Evolutionary conservation across 2,888 invertebrate species (phyloP).

Genomic region (Nomada fabriciana): DNA sequence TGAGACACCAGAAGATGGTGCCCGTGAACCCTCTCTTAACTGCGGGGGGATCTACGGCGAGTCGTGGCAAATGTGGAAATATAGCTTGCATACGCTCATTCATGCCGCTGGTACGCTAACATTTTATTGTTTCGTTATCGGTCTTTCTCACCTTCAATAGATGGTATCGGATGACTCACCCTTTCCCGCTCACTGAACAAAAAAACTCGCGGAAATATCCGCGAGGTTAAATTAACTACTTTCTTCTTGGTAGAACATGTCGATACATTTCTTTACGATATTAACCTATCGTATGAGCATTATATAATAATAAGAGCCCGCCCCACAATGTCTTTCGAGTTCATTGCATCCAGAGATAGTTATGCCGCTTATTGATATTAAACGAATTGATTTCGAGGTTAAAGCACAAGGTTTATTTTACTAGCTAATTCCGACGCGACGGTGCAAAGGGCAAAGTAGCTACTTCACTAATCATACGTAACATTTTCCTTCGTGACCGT

Average conservation of each 20-base stretch:
- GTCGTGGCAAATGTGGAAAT: conserved; percentile 36
- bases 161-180: conserved; percentile 76
- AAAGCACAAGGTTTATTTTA: conserved; percentile 36
- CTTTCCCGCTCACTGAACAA: conserved; percentile 74
- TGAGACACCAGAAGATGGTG: conserved; percentile 68
- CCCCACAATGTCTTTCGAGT: conserved; percentile 18
- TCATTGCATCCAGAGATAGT: conserved; percentile 3
- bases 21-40: conserved; percentile 55
- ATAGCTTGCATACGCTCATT: conserved; percentile 28
- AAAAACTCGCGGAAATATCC: conserved; percentile 42
- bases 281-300: conserved; percentile 36
- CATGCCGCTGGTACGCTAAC: conserved; percentile 39
- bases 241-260: conserved; percentile 6
- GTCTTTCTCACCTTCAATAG: conserved; percentile 57
- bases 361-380: conserved; percentile 25
- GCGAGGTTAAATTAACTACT: conserved; percentile 62
- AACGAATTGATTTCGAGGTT: conserved; percentile 59
- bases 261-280: conserved; percentile 13
- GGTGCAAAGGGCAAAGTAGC: conserved; percentile 31
- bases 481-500: background rate
- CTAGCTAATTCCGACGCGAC: conserved; percentile 15
- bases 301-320: conserved; percentile 53
- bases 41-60: conserved; percentile 40
- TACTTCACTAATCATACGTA: conserved; percentile 8
- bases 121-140: conserved; percentile 36